Percentiles rank a stretch among this genome's conserved stretches.
phyloP scores from a whole-genome alignment of 2,888 invertebrate genomes.

The Galerucella calmariensis region DNA sequence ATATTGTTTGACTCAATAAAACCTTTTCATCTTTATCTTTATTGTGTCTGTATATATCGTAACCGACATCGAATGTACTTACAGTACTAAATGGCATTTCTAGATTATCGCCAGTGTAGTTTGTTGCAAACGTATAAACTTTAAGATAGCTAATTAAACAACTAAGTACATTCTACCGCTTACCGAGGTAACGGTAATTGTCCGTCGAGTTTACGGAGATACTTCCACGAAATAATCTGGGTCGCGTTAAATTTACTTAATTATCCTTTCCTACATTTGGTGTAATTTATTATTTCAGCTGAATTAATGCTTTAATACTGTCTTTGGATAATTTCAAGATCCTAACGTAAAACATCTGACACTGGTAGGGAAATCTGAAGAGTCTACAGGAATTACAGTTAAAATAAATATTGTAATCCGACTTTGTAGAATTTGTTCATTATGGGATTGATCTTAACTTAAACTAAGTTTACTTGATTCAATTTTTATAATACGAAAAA shows the following conservation, averaged over 20 bases:
- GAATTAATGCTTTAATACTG: slow-evolving; percentile 37
- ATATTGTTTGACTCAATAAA: no score
- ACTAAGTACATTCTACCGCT: slow-evolving; percentile 44
- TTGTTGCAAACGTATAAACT: slow-evolving; percentile 43
- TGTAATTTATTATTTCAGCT: slow-evolving; percentile 44
- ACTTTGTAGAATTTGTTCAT: no score
- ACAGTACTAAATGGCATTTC: no score
- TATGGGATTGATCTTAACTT: no score
- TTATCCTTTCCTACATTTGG: slow-evolving; percentile 44
- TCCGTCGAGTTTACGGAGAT: slow-evolving; percentile 37
- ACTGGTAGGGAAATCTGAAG: background rate
- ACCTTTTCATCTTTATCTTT: no score
- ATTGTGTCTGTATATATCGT: no score
- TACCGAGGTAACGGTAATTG: slow-evolving; percentile 43
- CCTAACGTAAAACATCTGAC: slow-evolving; percentile 16
- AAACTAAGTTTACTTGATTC: no score
- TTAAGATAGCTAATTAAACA: slow-evolving; percentile 47
- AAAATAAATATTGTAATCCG: no score
- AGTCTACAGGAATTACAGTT: no score
- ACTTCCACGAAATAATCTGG: slow-evolving; percentile 44
- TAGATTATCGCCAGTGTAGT: background rate
- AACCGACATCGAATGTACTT: no score
- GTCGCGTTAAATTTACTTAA: slow-evolving; percentile 44
- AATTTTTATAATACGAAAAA: no score
- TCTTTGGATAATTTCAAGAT: slow-evolving; percentile 36